Evolutionary conservation across 2,113 vertebrate genomes (phyloP).

Genomic region (Seriola aureovittata): DNA sequence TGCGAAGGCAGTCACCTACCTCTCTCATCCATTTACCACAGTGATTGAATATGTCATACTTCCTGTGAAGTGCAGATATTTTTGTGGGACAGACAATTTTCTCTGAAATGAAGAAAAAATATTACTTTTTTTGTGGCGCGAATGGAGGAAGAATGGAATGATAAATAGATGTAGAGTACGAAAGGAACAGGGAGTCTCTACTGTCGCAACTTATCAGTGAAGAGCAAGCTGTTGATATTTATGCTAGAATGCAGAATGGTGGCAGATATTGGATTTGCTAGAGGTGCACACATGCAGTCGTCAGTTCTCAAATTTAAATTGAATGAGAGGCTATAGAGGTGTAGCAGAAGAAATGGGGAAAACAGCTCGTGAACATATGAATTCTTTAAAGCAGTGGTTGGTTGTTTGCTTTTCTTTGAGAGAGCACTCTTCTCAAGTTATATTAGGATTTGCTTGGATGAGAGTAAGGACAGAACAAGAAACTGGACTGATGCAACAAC

Average conservation of each 20-base stretch:
- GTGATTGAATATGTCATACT: constrained; percentile 48
- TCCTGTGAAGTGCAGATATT: constrained; percentile 31
- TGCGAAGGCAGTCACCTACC: constrained; percentile 31
- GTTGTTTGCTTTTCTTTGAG: constrained; percentile 47
- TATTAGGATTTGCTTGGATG: constrained; percentile 29
- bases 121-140: constrained; percentile 11
- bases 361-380: constrained; percentile 14
- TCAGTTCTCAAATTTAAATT: constrained; percentile 27
- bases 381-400: constrained; percentile 15
- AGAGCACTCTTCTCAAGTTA: constrained; percentile 30
- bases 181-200: constrained; percentile 18
- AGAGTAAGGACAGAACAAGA: constrained; percentile 25
- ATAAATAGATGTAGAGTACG: constrained; percentile 43
- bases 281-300: constrained; percentile 20
- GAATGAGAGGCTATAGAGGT: constrained; percentile 19
- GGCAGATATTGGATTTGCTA: constrained; percentile 35
- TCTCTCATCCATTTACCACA: constrained; percentile 25
- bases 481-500: constrained; percentile 46
- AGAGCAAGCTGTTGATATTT: constrained; percentile 36
- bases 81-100: constrained; percentile 35
- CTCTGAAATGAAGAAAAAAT: constrained; percentile 21
- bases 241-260: constrained; percentile 24
- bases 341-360: constrained; percentile 10
- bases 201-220: constrained; percentile 35
- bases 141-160: constrained; percentile 31